Evolutionary conservation across 2,113 vertebrate species (phyloP).

Genomic region (Psittacara wagleri): DNA sequence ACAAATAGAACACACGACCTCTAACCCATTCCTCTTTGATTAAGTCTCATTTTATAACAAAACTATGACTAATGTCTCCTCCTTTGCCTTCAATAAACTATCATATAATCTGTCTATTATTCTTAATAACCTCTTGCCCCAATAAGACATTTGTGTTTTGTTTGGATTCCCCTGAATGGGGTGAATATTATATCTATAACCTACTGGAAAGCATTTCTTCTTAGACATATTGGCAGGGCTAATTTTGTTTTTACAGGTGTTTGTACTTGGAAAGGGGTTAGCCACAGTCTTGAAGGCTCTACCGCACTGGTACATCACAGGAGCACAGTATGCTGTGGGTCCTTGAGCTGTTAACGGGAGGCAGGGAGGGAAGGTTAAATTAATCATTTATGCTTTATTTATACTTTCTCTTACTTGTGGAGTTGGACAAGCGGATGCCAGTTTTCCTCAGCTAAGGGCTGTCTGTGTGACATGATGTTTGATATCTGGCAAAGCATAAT

Average conservation of each 20-base stretch:
- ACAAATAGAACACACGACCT: conserved; percentile 79
- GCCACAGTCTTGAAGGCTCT: conserved; percentile 88
- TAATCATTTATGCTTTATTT: conserved; percentile 88
- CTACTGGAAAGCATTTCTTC: conserved; percentile 84
- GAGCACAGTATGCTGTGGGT: conserved; percentile 79
- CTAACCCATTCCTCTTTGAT: conserved; percentile 79
- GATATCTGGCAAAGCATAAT: conserved; percentile 51
- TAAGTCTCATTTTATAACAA: conserved; percentile 81
- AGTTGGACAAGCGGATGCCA: conserved; percentile 71
- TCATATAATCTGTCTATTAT: conserved; percentile 80
- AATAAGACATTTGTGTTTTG: conserved; percentile 86
- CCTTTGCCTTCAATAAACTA: conserved; percentile 74
- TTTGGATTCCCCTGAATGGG: conserved; percentile 87
- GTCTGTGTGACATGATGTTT: conserved; percentile 60
- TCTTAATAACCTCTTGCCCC: conserved; percentile 81
- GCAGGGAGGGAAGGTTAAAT: conserved; percentile 80
- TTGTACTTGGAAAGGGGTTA: conserved; percentile 91
- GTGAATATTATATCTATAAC: conserved; percentile 93
- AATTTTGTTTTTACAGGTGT: conserved; percentile 97
- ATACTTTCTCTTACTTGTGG: conserved; percentile 70
- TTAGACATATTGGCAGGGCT: conserved; percentile 84
- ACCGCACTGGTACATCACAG: conserved; percentile 84
- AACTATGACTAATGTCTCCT: conserved; percentile 79
- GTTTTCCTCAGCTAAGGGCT: conserved; percentile 62
- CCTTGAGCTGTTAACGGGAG: conserved; percentile 81